A percentile compares a stretch with the other conserved stretches of the same genome.
Conservation (phyloP, 1,140 invertebrate genomes). For the Hyphantria cunea region DNA sequence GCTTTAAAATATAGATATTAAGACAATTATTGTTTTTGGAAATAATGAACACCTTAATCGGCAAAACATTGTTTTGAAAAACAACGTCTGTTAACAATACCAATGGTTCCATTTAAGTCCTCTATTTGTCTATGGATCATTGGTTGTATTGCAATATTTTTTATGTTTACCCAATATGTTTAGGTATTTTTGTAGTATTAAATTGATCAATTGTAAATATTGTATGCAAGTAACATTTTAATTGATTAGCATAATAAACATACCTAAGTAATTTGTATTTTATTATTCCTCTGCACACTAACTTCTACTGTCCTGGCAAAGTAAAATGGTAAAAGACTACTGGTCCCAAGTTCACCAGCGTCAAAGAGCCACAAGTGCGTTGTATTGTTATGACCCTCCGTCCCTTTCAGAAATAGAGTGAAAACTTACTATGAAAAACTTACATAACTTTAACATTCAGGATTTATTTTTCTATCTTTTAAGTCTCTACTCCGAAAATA, state of each 20-base stretch:
- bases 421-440: too few relatives aligned
- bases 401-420: too few relatives aligned
- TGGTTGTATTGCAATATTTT: background rate
- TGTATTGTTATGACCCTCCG: too few relatives aligned
- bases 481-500: too few relatives aligned
- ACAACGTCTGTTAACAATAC: background rate
- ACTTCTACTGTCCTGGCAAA: too few relatives aligned
- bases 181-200: slow-evolving; percentile 4
- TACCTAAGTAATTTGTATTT: slow-evolving; percentile 20
- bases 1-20: slow-evolving; percentile 42
- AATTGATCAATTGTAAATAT: slow-evolving; percentile 27
- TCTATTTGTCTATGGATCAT: background rate
- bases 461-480: too few relatives aligned
- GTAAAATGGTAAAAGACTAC: too few relatives aligned
- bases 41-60: slow-evolving; percentile 6
- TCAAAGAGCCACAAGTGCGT: too few relatives aligned
- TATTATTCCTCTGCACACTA: too few relatives aligned
- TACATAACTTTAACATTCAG: too few relatives aligned
- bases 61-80: slow-evolving; percentile 5
- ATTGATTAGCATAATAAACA: slow-evolving; percentile 28
- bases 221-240: slow-evolving; percentile 29
- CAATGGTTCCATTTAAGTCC: background rate
- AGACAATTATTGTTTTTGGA: slow-evolving; percentile 16
- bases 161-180: background rate
- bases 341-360: too few relatives aligned